Evolutionary conservation across 2,797 vertebrate species (phyloP), one percentile per base, ranked within the genome.

Genomic region (Alca torda): DNA sequence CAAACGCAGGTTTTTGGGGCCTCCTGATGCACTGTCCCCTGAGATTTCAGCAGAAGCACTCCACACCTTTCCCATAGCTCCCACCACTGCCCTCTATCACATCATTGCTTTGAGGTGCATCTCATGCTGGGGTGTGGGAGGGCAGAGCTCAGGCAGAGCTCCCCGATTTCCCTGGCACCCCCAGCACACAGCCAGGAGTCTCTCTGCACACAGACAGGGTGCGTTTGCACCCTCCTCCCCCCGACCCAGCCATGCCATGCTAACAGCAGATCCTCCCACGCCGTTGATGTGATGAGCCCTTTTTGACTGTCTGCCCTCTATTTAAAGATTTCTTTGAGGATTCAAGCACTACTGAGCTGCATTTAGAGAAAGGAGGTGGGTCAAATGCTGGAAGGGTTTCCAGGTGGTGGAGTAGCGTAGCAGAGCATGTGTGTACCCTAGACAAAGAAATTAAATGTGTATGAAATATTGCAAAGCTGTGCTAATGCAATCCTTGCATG

Each of bases 281-380:
- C 68, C 2, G 0, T 16, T 45, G 33, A 33, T 80, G 69, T 28
- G 87, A 60, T 56, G 51, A 91, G 72, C 84, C 81, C 94, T 89
- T 82, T 88, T 67, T 92, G 81, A 80, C 53, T 92, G 78, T 61
- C 88, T 96, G 92, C 81, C 81, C 84, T 92, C 89, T 93, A 69
- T 93, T 93, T 91, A 93, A 93, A 93, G 95, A 91, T 80, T 89
- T 82, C 78, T 93, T 73, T 79, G 80, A 87, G 87, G 79, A 90
- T 79, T 82, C 56, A 43, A 57, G 92, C 73, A 46, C 68, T 89
- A 25, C 75, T 65, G 73, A 93, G 85, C 57, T 91, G 67, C 51
- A 46, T 94, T 88, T 94, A 87, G 76, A 79, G 43, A 63, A 63
- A 31, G 75, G 90, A 92, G 92, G 65, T 76, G 82, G 88, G 72